Evolutionary conservation across 2,113 vertebrate genomes (phyloP), one percentile per base, ranked within the genome.

Genomic region (Chaetodon auriga): DNA sequence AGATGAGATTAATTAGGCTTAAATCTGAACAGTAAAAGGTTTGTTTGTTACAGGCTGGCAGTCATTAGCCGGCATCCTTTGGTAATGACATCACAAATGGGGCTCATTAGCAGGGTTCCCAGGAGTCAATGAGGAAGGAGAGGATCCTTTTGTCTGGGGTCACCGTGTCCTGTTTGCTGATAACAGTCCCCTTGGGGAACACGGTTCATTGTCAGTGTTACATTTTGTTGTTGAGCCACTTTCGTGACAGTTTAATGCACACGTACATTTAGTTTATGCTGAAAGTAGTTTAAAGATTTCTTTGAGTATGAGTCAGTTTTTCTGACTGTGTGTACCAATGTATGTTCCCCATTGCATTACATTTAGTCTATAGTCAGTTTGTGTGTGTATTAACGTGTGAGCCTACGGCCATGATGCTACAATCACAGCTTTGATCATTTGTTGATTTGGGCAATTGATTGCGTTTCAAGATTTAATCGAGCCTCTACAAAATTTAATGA

Each of bases 1-100:
- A 85, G 78, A 92, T 83, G 82, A 92, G 92, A 92, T 92, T 92
- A 92, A 93, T 93, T 92, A 92, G 90, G 89, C 78, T 90, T 80
- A 92, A 90, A 53, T 58, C 43, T 81, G 23, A 88, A 87, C 80
- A 88, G 77, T 89, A 64, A 88, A 89, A 78, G 74, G 78, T 89
- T 90, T 91, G 92, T 93, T 93, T 94, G 87, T 87, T 88, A 71
- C 58, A 83, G 64, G 45, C 72, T 75, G 86, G 83, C 35, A 13
- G 86, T 93, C 92, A 92, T 90, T 91, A 90, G 78, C 68, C 69
- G 71, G 77, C 81, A 80, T 87, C 79, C 78, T 89, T 69, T 75
- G 75, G 83, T 84, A 90, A 92, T 87, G 90, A 89, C 83, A 86
- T 91, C 86, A 90, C 83, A 92, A 90, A 86, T 61, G 81, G 70